Conservation (phyloP, 2,888 invertebrate genomes). For the Phortica okadai region DNA sequence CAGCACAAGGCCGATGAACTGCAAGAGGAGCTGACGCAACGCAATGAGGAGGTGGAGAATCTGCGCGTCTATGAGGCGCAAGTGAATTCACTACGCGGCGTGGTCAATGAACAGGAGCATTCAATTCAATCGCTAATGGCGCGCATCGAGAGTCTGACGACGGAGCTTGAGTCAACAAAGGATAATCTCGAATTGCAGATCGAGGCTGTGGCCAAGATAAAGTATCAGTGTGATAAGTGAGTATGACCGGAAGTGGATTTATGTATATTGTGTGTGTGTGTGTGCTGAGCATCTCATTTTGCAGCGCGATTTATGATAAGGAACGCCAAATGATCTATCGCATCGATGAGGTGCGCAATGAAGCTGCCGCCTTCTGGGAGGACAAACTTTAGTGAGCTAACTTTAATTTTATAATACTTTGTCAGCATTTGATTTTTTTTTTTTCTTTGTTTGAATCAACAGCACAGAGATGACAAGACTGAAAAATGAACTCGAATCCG, state of each 20-base stretch:
- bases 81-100: slow-evolving; percentile 78
- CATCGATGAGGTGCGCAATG: slow-evolving; percentile 78
- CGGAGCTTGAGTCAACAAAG: slow-evolving; percentile 78
- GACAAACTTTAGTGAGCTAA: slow-evolving; percentile 77
- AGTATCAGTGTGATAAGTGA: slow-evolving; percentile 76
- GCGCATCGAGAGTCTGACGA: slow-evolving; percentile 79
- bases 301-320: slow-evolving; percentile 76
- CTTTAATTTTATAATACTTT: background rate
- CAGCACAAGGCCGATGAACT: slow-evolving; percentile 72
- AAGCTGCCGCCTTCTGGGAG: slow-evolving; percentile 81
- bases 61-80: slow-evolving; percentile 79
- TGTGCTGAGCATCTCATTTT: background rate
- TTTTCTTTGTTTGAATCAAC: background rate
- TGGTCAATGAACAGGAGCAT: slow-evolving; percentile 79
- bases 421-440: background rate
- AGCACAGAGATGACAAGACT: slow-evolving; percentile 81
- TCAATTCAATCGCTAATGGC: slow-evolving; percentile 78
- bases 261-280: background rate
- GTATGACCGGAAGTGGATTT: slow-evolving; percentile 26
- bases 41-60: slow-evolving; percentile 75
- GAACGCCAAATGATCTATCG: slow-evolving; percentile 76
- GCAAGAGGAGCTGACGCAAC: slow-evolving; percentile 65
- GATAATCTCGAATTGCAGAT: slow-evolving; percentile 78
- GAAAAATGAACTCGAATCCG: slow-evolving; percentile 80
- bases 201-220: slow-evolving; percentile 76